These are phyloP conservation scores for Sander lucioperca DNA, from an alignment of 2,113 vertebrate genomes.

Conservation along the genomic window DNA sequence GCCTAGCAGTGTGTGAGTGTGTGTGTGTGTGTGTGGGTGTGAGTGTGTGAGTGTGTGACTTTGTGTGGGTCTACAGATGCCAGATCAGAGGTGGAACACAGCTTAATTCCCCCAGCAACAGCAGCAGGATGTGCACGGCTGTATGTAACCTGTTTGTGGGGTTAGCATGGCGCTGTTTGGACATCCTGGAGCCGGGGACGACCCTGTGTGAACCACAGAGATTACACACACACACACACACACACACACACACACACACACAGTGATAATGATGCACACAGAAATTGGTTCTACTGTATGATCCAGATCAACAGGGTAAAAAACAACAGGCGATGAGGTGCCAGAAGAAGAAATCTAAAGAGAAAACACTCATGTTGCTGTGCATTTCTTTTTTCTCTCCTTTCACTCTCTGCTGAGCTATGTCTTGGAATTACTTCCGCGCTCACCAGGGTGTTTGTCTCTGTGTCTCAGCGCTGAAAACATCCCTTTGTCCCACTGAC, in stretches of 20 bases:
- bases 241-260: conserved; percentile 23
- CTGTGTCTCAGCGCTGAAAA: conserved; percentile 34
- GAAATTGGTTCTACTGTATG: not conserved
- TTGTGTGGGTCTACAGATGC: conserved; percentile 46
- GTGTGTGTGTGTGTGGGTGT: conserved; percentile 9
- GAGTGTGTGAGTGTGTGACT: conserved; percentile 1
- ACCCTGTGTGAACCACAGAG: conserved; percentile 3
- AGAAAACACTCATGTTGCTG: not conserved
- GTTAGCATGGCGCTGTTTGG: conserved; percentile 26
- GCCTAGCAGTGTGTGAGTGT: not conserved
- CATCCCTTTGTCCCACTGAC: conserved; percentile 35
- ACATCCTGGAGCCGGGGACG: conserved; percentile 46
- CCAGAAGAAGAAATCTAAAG: not conserved
- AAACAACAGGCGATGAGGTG: not conserved
- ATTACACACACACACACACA: conserved; percentile 23
- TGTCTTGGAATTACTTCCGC: conserved; percentile 34
- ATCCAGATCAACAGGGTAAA: conserved; percentile 14
- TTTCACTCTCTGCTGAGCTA: conserved; percentile 7
- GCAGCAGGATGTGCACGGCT: conserved; percentile 35
- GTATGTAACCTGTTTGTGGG: conserved; percentile 38
- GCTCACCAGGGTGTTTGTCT: conserved; percentile 15
- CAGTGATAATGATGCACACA: not conserved
- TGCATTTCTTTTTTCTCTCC: not conserved
- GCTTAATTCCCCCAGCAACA: conserved; percentile 55
- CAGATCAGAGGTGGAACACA: conserved; percentile 61